Evolutionary conservation across 2,888 invertebrate species (phyloP).

Genomic region (Catocala fraxini): DNA sequence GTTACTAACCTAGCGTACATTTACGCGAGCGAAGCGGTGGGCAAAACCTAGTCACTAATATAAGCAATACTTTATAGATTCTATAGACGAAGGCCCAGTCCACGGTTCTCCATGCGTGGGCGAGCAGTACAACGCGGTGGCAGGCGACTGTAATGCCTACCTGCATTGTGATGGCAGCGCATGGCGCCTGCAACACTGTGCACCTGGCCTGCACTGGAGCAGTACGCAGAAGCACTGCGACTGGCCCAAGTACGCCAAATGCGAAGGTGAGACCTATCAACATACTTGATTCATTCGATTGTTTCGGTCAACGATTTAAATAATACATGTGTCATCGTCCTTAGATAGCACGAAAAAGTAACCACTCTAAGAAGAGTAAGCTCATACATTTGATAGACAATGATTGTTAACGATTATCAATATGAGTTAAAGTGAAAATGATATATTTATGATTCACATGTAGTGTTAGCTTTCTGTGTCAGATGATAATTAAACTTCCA

Average conservation of each 20-base stretch:
- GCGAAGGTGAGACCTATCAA: constrained; percentile 71
- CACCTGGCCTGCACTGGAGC: constrained; percentile 95
- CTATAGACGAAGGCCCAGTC: constrained; percentile 47
- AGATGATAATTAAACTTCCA: too few species aligned
- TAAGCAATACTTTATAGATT: not conserved
- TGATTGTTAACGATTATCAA: too few species aligned
- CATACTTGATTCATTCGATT: not conserved
- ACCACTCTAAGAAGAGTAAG: too few species aligned
- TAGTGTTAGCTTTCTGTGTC: too few species aligned
- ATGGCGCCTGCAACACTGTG: constrained; percentile 90
- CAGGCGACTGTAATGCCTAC: constrained; percentile 91
- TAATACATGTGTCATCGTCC: too few species aligned
- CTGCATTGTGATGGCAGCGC: constrained; percentile 91
- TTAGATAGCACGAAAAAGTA: too few species aligned
- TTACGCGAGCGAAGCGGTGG: too few species aligned
- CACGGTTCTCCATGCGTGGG: constrained; percentile 67
- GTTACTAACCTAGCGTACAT: too few species aligned
- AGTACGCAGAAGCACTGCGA: constrained; percentile 90
- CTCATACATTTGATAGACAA: too few species aligned
- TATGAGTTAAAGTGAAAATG: too few species aligned
- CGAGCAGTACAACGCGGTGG: constrained; percentile 86
- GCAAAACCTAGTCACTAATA: not conserved
- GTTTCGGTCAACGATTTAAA: too few species aligned
- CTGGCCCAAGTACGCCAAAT: constrained; percentile 93
- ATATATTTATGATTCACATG: too few species aligned